Evolutionary conservation across 2,797 vertebrate species (phyloP).

Genomic region (Poliocrania exsul): DNA sequence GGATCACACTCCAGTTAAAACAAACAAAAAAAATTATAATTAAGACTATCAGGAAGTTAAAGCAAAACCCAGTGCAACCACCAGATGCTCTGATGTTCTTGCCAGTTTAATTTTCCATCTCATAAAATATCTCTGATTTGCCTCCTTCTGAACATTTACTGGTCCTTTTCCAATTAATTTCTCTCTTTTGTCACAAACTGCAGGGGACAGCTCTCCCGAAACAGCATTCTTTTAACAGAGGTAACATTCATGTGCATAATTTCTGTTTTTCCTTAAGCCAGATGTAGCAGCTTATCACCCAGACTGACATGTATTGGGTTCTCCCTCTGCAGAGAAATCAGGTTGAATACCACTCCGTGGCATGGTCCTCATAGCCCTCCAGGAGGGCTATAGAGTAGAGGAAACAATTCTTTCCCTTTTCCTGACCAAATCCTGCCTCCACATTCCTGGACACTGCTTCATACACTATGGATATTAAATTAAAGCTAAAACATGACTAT

Average conservation of each 20-base stretch:
- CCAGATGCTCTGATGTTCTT: background rate
- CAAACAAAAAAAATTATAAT: background rate
- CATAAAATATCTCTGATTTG: background rate
- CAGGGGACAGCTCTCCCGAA: background rate
- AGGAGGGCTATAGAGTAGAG: background rate
- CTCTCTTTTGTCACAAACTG: background rate
- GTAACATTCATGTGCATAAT: background rate
- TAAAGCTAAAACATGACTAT: background rate
- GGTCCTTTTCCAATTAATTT: background rate
- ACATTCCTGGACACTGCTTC: background rate
- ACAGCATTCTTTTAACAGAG: background rate
- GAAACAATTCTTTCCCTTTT: background rate
- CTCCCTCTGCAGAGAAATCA: background rate
- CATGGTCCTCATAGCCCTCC: background rate
- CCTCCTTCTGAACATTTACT: background rate
- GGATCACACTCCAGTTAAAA: background rate
- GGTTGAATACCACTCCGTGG: accelerated
- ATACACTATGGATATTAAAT: background rate
- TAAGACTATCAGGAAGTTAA: background rate
- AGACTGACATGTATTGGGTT: background rate
- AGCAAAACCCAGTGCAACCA: background rate
- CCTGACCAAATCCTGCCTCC: background rate
- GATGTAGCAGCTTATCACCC: background rate
- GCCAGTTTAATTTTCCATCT: conserved; percentile 3
- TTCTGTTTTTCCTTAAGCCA: background rate